Evolutionary conservation across 1,140 invertebrate genomes (phyloP), one percentile per base, ranked within the genome.

Genomic region (Drosophila elegans): DNA sequence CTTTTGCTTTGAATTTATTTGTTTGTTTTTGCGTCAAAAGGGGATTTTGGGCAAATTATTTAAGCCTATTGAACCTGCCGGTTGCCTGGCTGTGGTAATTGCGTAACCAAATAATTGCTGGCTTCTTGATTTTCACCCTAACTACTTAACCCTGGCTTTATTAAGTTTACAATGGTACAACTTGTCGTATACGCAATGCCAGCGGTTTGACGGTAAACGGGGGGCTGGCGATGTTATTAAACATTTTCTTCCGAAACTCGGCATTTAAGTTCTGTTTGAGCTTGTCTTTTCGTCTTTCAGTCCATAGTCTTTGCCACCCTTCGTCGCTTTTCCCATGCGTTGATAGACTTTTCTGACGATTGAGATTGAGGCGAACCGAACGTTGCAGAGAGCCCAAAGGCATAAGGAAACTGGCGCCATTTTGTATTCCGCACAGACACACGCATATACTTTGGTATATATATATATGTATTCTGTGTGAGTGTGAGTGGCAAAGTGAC

Each of bases 1-100:
- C 74, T 69, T 80, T 84, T 84, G 51, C 64, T 64, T 89, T 68
- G 73, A 88, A 88, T 88, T 89, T 90, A 89, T 89, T 89, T 89
- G 84, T 84, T 89, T 89, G 69, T 80, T 89, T 89, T 76, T 59
- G 76, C 52, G 73, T 42, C 45, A 12, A 49, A 12, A 49, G 72
- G 74, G 54, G 73, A 85, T 80, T 80, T 52, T 53, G 36, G 39
- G 54, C 53, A 79, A 72, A 80, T 82, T 82, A 76, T 61, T 59
- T 78, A 68, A 63, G 66, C 44, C 67, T 78, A 61, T 78, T 71
- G 64, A 71, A 78, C 54, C 74, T 51, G 55, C 73, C 64, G 68
- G 76, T 75, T 82, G 62, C 60, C 44, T 67, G 63, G 69, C 66
- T 61, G 54, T 64, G 64, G 80, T 89, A 88, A 89, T 89, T 83